Conservation (phyloP, 1,140 invertebrate species). For the Drosophila mauritiana region DNA sequence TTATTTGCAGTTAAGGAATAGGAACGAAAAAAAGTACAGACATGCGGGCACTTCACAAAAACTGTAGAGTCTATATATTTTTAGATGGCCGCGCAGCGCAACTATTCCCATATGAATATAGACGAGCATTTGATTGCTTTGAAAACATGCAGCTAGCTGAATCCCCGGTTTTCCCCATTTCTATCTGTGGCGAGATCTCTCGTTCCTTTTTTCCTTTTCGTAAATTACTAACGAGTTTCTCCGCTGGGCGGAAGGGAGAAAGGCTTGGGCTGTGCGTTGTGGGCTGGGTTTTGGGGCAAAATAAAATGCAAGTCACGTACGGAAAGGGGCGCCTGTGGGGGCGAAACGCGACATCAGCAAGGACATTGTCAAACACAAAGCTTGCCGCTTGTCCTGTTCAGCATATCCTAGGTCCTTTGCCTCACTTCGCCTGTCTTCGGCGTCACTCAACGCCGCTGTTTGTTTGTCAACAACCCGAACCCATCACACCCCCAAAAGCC, state of each 20-base stretch:
- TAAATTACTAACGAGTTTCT: slow-evolving; percentile 82
- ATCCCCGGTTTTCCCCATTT: slow-evolving; percentile 17
- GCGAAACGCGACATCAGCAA: slow-evolving; percentile 66
- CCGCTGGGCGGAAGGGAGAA: slow-evolving; percentile 15
- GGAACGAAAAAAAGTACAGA: slow-evolving; percentile 18
- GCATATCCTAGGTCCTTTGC: slow-evolving; percentile 59
- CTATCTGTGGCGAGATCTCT: slow-evolving; percentile 17
- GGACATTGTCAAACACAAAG: slow-evolving; percentile 82
- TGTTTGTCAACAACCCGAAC: slow-evolving; percentile 74
- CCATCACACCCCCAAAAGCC: slow-evolving; percentile 32
- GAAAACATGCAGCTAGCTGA: slow-evolving; percentile 49
- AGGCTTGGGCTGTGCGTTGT: slow-evolving; percentile 4
- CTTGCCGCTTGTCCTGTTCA: slow-evolving; percentile 35
- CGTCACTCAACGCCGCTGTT: slow-evolving; percentile 77
- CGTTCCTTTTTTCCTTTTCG: slow-evolving; percentile 42
- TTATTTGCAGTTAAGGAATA: slow-evolving; percentile 73
- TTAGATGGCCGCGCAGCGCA: slow-evolving; percentile 42
- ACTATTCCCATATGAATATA: slow-evolving; percentile 66
- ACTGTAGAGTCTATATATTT: slow-evolving; percentile 43
- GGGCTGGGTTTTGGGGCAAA: slow-evolving; percentile 40
- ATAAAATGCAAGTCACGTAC: slow-evolving; percentile 81
- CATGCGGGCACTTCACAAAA: slow-evolving; percentile 25
- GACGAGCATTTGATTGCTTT: slow-evolving; percentile 75
- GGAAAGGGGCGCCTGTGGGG: slow-evolving; percentile 8
- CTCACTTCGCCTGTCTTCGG: slow-evolving; percentile 62